Base-by-base conservation (phyloP, 2,888 invertebrate genomes). In the Oxyteleia sp. region DNA sequence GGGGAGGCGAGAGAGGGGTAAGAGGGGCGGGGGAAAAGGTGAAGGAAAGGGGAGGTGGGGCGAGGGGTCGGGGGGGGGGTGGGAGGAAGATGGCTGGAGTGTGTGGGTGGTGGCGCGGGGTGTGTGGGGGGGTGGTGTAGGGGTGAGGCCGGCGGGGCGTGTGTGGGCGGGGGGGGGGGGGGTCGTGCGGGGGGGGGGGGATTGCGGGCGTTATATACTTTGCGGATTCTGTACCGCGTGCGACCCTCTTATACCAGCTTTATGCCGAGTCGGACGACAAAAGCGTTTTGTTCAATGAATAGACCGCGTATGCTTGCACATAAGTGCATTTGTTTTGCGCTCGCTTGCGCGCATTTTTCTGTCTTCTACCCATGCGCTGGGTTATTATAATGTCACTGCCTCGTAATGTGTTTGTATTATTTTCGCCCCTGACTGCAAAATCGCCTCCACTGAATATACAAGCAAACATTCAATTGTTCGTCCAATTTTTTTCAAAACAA, bases 141-240 rank as follows among this genome's bases (percentile, higher is more conserved):
- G n/a, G n/a, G n/a, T n/a, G n/a, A n/a, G n/a, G n/a, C n/a, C n/a
- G n/a, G n/a, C n/a, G n/a, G n/a, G n/a, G n/a, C n/a, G n/a, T n/a
- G n/a, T n/a, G n/a, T n/a, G n/a, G n/a, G n/a, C n/a, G n/a, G n/a
- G n/a, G n/a, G n/a, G n/a, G n/a, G n/a, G n/a, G n/a, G n/a, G n/a
- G n/a, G n/a, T n/a, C n/a, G n/a, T n/a, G n/a, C n/a, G n/a, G n/a
- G n/a, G n/a, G n/a, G n/a, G n/a, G n/a, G n/a, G n/a, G n/a, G n/a
- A n/a, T n/a, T n/a, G n/a, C n/a, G n/a, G n/a, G n/a, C n/a, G n/a
- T 87, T 87, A 88, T 89, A 87, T 84, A 88, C 88, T 87, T 87
- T 86, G 89, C 86, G 89, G 89, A 90, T 88, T 85, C 86, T 86
- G 87, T 89, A 90, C 87, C 85, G 84, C 84, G 84, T 82, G 87